A percentile compares a stretch with the other conserved stretches of the same genome.
phyloP scores from a whole-genome alignment of 2,797 vertebrate species.

The Siniperca undulata region DNA sequence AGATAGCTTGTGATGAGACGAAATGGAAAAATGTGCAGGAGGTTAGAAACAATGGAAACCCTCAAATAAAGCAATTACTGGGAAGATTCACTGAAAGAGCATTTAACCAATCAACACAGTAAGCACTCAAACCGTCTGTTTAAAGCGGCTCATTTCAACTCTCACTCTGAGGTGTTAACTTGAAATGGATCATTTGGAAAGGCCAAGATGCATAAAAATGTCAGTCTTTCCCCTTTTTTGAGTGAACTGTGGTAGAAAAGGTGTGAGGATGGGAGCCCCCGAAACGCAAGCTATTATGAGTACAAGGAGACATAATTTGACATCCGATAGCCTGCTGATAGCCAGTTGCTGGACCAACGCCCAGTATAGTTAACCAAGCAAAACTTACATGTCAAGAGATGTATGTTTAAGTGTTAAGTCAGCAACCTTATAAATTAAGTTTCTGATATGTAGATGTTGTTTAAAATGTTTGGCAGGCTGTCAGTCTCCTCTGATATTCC shows the following conservation, averaged over 20 bases:
- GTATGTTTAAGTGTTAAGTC: neutral
- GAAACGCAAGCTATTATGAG: neutral
- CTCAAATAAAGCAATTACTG: conserved; percentile 15
- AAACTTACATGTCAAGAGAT: neutral
- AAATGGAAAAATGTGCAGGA: neutral
- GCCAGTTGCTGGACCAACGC: neutral
- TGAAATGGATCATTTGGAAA: conserved; percentile 8
- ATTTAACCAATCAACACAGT: neutral
- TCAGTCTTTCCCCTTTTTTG: neutral
- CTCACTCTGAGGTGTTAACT: neutral
- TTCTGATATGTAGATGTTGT: neutral
- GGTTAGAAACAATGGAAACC: neutral
- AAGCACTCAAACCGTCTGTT: too few species aligned
- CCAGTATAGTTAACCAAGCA: neutral
- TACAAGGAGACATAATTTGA: neutral
- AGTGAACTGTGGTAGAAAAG: neutral
- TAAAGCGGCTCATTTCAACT: conserved; percentile 13
- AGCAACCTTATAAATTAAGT: neutral
- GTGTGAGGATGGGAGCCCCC: neutral
- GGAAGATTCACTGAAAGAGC: neutral
- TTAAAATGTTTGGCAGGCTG: neutral
- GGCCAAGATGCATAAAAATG: neutral
- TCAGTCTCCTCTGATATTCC: conserved; percentile 3
- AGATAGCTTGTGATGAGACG: conserved; percentile 3
- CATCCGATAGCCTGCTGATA: neutral